Evolutionary conservation across 1,140 invertebrate species (phyloP).

Genomic region (Araneus ventricosus): DNA sequence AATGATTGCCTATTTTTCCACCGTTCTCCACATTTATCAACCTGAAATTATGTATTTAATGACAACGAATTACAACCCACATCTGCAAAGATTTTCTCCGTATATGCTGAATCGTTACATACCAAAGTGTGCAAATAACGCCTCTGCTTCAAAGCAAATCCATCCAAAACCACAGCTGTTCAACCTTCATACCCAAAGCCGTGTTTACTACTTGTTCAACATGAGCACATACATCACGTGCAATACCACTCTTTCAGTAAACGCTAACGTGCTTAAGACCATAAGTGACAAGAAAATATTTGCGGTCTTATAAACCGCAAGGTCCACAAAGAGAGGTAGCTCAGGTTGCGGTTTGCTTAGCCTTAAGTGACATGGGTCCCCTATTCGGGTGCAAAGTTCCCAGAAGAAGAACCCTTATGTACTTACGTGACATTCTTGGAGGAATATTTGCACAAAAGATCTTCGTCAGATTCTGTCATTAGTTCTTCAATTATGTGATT

Average conservation of each 20-base stretch:
- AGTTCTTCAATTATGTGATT: conserved; percentile 30
- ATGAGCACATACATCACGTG: background rate
- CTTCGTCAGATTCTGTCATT: conserved; percentile 27
- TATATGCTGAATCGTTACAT: background rate
- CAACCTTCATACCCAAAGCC: background rate
- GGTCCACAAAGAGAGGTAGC: background rate
- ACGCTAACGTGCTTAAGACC: conserved; percentile 17
- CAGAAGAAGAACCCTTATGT: background rate
- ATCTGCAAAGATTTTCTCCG: too few species aligned
- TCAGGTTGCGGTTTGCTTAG: background rate
- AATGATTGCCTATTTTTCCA: too few species aligned
- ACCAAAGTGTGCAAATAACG: background rate
- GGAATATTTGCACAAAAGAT: conserved; percentile 14
- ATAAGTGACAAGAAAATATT: conserved; percentile 46
- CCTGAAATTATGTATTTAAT: too few species aligned
- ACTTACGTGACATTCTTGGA: conserved; percentile 24
- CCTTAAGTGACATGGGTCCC: background rate
- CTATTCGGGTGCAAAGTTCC: background rate
- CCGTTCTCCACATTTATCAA: too few species aligned
- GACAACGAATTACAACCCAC: too few species aligned
- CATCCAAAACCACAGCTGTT: background rate
- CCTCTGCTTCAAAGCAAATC: background rate
- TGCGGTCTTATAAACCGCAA: conserved; percentile 26
- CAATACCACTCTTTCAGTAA: conserved; percentile 22
- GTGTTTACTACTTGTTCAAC: background rate